phyloP scores from a whole-genome alignment of 2,797 vertebrate species.

The Enteromius paludinosus region DNA sequence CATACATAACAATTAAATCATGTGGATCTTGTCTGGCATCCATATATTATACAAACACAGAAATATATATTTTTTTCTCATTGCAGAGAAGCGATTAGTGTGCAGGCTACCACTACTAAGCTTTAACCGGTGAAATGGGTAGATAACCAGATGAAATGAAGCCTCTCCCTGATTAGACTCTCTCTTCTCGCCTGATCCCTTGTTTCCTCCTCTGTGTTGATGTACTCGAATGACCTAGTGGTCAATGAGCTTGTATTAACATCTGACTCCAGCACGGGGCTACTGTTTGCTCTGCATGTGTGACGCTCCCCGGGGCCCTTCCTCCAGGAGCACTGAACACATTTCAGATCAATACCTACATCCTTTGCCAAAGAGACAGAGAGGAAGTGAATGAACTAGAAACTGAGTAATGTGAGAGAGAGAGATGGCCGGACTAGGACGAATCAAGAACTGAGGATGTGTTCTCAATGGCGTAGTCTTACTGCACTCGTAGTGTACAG shows the following conservation, averaged over 20 bases:
- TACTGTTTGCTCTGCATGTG: constrained; percentile 72
- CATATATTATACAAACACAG: constrained; percentile 7
- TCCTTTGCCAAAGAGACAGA: constrained; percentile 59
- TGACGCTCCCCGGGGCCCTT: constrained; percentile 70
- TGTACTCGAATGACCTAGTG: constrained; percentile 76
- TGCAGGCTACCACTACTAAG: not conserved
- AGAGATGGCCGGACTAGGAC: not conserved
- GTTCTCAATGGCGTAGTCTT: not conserved
- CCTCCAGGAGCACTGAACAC: constrained; percentile 67
- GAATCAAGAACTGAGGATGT: not conserved
- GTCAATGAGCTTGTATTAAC: constrained; percentile 83
- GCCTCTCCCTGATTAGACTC: constrained; percentile 20
- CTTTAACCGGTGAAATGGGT: not conserved
- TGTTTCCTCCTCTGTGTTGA: constrained; percentile 69
- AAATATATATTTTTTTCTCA: not conserved
- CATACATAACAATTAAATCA: not conserved
- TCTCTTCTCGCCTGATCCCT: constrained; percentile 26
- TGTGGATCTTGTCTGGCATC: not conserved
- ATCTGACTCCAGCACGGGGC: constrained; percentile 74
- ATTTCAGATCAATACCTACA: constrained; percentile 77
- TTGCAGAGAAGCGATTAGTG: not conserved
- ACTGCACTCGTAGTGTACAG: not conserved
- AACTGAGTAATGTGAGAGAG: constrained; percentile 19
- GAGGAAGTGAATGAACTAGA: constrained; percentile 17
- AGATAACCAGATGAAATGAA: constrained; percentile 20